These are phyloP conservation scores for Microcebus griseorufus DNA, from an alignment of 2,113 vertebrate species.

Conservation along the genomic window DNA sequence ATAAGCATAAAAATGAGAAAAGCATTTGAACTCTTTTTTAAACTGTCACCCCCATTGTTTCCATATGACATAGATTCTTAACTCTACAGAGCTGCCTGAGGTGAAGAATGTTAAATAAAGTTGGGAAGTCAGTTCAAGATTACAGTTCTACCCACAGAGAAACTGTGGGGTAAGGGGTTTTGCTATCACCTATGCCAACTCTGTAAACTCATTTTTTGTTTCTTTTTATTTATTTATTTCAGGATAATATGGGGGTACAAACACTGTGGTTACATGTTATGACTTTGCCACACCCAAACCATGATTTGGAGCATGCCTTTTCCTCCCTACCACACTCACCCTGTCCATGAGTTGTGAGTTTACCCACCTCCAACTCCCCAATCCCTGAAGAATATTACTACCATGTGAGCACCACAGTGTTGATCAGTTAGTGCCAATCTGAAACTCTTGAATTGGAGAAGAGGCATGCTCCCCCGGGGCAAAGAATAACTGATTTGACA, in stretches of 20 bases:
- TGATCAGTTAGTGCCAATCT: too few relatives aligned
- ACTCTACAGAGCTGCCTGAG: neutral
- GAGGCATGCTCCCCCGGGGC: neutral
- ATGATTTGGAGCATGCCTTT: too few relatives aligned
- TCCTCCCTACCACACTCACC: too few relatives aligned
- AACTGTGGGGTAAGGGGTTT: neutral
- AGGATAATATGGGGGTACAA: too few relatives aligned
- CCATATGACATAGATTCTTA: neutral
- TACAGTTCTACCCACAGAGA: accelerated
- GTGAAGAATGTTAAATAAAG: neutral
- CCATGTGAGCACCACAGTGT: too few relatives aligned
- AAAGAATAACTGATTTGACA: neutral
- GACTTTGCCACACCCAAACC: too few relatives aligned
- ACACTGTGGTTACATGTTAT: too few relatives aligned
- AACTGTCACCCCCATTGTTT: neutral
- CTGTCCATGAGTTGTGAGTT: too few relatives aligned
- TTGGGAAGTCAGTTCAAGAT: neutral
- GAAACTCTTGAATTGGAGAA: neutral
- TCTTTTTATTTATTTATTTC: too few relatives aligned
- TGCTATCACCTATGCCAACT: neutral
- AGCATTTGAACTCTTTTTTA: neutral
- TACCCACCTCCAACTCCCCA: too few relatives aligned
- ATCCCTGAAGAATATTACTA: too few relatives aligned
- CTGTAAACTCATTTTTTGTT: neutral
- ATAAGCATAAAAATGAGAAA: neutral